Evolutionary conservation across 1,140 invertebrate species (phyloP).

Genomic region (Zaprionus inermis): DNA sequence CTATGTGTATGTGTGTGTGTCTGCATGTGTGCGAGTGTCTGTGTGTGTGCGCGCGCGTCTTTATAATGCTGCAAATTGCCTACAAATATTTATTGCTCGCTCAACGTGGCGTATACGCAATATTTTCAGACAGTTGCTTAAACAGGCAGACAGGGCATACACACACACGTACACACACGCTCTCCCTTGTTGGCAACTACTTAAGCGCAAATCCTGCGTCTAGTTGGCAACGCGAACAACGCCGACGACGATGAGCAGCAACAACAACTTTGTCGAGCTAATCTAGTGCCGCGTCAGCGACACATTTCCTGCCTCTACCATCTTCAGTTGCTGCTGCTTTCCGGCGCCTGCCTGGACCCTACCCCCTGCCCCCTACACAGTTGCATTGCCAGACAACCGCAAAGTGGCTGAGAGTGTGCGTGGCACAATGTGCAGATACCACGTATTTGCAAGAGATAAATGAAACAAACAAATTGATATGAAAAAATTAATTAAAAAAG

Average conservation of each 20-base stretch:
- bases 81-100: slow-evolving; percentile 30
- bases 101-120: slow-evolving; percentile 39
- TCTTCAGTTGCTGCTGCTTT: not conserved
- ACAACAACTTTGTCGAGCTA: slow-evolving; percentile 28
- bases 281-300: slow-evolving; percentile 35
- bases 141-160: slow-evolving; percentile 7
- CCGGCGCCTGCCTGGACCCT: not conserved
- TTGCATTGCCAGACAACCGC: slow-evolving; percentile 9
- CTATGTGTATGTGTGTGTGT: slow-evolving; percentile 6
- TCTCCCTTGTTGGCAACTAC: slow-evolving; percentile 7
- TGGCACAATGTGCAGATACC: slow-evolving; percentile 3
- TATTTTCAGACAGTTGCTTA: slow-evolving; percentile 29
- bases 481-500: not conserved
- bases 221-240: slow-evolving; percentile 26
- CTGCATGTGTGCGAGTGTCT: not conserved
- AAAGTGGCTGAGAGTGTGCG: slow-evolving; percentile 4
- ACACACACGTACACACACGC: not conserved
- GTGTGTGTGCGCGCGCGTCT: slow-evolving; percentile 2
- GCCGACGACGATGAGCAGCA: not conserved
- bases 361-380: not conserved
- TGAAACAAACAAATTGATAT: not conserved
- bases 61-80: slow-evolving; percentile 24
- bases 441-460: not conserved
- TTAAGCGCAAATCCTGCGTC: slow-evolving; percentile 33
- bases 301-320: slow-evolving; percentile 1